Percentiles rank a stretch among this genome's conserved stretches.
Evolutionary conservation across 1,140 invertebrate species (phyloP).

Genomic region (Centruroides vittatus): DNA sequence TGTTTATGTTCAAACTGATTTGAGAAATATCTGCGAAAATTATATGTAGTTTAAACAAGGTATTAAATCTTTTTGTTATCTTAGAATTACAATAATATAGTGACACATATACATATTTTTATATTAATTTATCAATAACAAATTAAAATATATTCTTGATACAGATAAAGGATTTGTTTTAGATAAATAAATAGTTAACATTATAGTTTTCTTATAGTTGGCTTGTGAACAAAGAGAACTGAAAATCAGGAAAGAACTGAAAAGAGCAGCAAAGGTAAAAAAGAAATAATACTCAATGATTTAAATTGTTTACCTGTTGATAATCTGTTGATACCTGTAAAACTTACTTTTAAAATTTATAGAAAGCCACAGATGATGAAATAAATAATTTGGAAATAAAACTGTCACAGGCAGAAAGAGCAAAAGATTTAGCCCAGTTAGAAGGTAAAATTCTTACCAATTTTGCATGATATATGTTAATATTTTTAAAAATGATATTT

Average conservation of each 20-base stretch:
- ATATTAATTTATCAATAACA: too few species aligned
- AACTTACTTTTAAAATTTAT: not conserved
- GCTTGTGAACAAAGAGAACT: constrained; percentile 32
- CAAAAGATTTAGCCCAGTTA: constrained; percentile 34
- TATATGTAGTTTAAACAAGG: too few species aligned
- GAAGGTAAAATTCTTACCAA: constrained; percentile 29
- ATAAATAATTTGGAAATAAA: constrained; percentile 32
- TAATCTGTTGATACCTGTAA: too few species aligned
- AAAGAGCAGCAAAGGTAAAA: constrained; percentile 31
- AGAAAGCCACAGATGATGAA: constrained; percentile 31
- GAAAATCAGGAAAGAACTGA: constrained; percentile 35
- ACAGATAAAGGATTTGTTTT: too few species aligned
- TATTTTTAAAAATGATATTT: too few species aligned
- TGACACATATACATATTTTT: too few species aligned
- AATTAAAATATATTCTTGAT: too few species aligned
- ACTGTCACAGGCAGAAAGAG: constrained; percentile 33
- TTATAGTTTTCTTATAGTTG: constrained; percentile 18
- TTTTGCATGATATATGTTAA: not conserved
- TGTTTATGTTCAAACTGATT: too few species aligned
- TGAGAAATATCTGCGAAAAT: too few species aligned
- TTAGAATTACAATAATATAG: too few species aligned
- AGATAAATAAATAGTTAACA: not conserved
- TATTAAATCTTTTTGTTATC: too few species aligned
- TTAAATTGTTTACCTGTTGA: too few species aligned
- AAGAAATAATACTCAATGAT: not conserved